Evolutionary conservation across 2,888 invertebrate genomes (phyloP), one percentile per base, ranked within the genome.

Genomic region (Hedya salicella): DNA sequence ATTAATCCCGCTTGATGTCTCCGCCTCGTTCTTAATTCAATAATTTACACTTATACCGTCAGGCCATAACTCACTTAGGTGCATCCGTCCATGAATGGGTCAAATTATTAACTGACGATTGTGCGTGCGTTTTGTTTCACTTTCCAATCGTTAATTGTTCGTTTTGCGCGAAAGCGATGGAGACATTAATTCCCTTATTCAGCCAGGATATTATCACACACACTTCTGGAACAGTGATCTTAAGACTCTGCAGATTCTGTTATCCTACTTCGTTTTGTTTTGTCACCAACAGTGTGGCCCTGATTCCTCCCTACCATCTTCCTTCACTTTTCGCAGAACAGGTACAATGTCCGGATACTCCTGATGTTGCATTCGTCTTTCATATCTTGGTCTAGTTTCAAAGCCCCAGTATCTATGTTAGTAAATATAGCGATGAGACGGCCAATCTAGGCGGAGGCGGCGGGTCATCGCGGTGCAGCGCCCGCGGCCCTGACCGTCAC

Each of bases 401-500:
- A n/a, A 4, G 25, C 25, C 25, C 25, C 25, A 25, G 25, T 25
- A 25, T 25, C 25, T 25, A 25, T 25, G 25, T 25, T 25, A 25
- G 36, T 36, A 21, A 36, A n/a, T 36, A 39, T 39, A 39, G 59
- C 49, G 21, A 49, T 59, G 59, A 60, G 36, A 39, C 6, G 21
- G n/a, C n/a, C 39, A 14, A 42, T 42, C 25, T 25, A 25, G 30
- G 53, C 53, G 46, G 48, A 25, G 53, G 46, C 49, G 53, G 59
- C 44, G 56, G 49, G 62, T 48, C 62, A 57, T 21, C 21, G 46
- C 53, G 36, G 62, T 46, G 57, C 63, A 57, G 49, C 64, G 64
- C 16, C 54, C 62, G 62, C 81, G 87, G 79, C 86, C 86, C 74
- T 82, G 83, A 81, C 83, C 83, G 79, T 82, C 84, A 85, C 62